Base-by-base conservation (phyloP, 2,888 invertebrate genomes). In the Erebia epiphron region DNA sequence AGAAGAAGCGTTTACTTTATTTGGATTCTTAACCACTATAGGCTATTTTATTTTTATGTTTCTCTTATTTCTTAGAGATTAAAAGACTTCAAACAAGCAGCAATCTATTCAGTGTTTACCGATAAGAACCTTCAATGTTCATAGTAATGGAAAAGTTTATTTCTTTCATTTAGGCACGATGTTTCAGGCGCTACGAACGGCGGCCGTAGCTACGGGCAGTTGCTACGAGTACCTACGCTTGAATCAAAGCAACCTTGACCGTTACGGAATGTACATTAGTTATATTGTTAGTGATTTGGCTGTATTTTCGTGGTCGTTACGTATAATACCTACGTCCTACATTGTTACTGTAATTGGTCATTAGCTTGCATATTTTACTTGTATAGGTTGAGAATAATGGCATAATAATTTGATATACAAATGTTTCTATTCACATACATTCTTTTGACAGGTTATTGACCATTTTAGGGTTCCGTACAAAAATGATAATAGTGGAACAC, bases 331-430 rank as follows among this genome's bases (percentile, higher is more conserved):
- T 62, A 49, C 62, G 62, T 21, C 14, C 46, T 62, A 62, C 49
- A 62, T 62, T 62, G 46, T 62, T 62, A 62, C 46, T 8, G 62
- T 62, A 62, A 62, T 62, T 62, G 62, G 49, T 62, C 62, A 62
- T 49, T 62, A 62, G 18, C 7, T 49, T 8, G 21, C 14, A 62
- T 62, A 62, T 46, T 62, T 62, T 62, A 62, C 62, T 62, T 62
- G 14, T 52, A 35, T 16, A 41, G 46, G 41, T 52, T 16, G 41
- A 50, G 63, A 10, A 7, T 35, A 52, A 52, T 64, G 14, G 10
- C 46, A 62, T 16, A 41, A 70, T 35, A 43, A 50, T 11, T 4
- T 26, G 13, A 46, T 35, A 61, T 18, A 35, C 4, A 11, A 43
- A 61, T 60, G n/a, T 41, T 43, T 61, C 11, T 43, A 18, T 61